Conservation (phyloP, 2,888 invertebrate genomes). For the Drosophila pseudotakahashii region DNA sequence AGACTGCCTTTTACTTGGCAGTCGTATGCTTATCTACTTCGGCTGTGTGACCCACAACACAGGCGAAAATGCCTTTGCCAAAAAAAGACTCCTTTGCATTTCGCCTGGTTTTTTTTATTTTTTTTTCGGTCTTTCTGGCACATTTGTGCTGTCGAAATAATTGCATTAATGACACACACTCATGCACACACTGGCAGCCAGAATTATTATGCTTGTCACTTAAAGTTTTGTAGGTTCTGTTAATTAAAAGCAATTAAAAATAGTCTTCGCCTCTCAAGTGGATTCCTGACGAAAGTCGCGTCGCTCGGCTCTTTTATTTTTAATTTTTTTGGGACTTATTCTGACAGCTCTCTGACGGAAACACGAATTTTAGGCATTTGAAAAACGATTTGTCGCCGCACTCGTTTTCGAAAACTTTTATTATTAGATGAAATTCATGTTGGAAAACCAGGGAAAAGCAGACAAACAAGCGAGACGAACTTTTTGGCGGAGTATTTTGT, state of each 20-base stretch:
- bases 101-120: background rate
- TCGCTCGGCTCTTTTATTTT: slow-evolving; percentile 22
- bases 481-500: slow-evolving; percentile 30
- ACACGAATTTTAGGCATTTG: slow-evolving; percentile 58
- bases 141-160: slow-evolving; percentile 52
- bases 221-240: slow-evolving; percentile 57
- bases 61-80: slow-evolving; percentile 22
- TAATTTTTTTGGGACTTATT: slow-evolving; percentile 11
- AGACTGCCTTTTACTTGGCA: slow-evolving; percentile 38
- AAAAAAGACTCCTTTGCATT: slow-evolving; percentile 22
- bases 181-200: slow-evolving; percentile 15
- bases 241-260: slow-evolving; percentile 80
- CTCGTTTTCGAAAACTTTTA: slow-evolving; percentile 42
- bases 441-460: slow-evolving; percentile 2
- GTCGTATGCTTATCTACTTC: slow-evolving; percentile 27
- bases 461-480: slow-evolving; percentile 3
- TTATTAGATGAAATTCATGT: slow-evolving; percentile 40
- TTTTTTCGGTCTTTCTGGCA: slow-evolving; percentile 27
- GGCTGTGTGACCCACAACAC: slow-evolving; percentile 33
- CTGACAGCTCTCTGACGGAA: slow-evolving; percentile 68
- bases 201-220: slow-evolving; percentile 70
- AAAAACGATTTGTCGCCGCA: slow-evolving; percentile 60
- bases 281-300: slow-evolving; percentile 57
- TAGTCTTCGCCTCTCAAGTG: slow-evolving; percentile 52
- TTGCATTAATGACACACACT: slow-evolving; percentile 59